Evolutionary conservation across 2,888 invertebrate genomes (phyloP).

Genomic region (Volucella inflata): DNA sequence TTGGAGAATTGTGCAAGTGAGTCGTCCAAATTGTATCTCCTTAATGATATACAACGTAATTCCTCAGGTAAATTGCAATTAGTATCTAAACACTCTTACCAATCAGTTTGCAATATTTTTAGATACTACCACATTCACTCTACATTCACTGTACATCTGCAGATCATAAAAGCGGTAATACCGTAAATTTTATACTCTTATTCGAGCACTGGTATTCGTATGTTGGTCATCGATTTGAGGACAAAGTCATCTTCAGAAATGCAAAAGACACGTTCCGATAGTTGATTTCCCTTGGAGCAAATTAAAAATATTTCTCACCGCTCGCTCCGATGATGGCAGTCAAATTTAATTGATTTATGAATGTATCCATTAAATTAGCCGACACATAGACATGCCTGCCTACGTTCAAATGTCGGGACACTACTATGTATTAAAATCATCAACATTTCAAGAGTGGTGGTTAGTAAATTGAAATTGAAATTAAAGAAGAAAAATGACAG

Average conservation of each 20-base stretch:
- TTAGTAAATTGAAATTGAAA: no score
- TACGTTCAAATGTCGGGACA: no score
- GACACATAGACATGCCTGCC: no score
- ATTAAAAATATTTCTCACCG: no score
- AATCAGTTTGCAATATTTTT: slow-evolving; percentile 9
- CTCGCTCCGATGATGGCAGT: no score
- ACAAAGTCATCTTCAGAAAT: not conserved
- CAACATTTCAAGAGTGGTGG: no score
- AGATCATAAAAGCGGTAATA: slow-evolving; percentile 24
- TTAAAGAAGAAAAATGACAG: no score
- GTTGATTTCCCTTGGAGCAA: no score
- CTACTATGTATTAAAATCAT: no score
- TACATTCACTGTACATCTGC: slow-evolving; percentile 17
- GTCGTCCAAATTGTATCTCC: slow-evolving; percentile 4
- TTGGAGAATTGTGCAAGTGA: slow-evolving; percentile 29
- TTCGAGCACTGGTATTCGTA: not conserved
- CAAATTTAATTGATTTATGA: no score
- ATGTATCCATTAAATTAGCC: no score
- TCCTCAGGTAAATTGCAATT: slow-evolving; percentile 36
- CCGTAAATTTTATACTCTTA: not conserved
- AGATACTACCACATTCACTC: slow-evolving; percentile 27
- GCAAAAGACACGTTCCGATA: no score
- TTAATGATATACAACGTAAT: slow-evolving; percentile 7
- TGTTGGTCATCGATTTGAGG: slow-evolving; percentile 12
- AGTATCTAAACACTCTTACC: slow-evolving; percentile 14